phyloP scores from a whole-genome alignment of 2,888 invertebrate genomes.

The Enchytraeus crypticus region DNA sequence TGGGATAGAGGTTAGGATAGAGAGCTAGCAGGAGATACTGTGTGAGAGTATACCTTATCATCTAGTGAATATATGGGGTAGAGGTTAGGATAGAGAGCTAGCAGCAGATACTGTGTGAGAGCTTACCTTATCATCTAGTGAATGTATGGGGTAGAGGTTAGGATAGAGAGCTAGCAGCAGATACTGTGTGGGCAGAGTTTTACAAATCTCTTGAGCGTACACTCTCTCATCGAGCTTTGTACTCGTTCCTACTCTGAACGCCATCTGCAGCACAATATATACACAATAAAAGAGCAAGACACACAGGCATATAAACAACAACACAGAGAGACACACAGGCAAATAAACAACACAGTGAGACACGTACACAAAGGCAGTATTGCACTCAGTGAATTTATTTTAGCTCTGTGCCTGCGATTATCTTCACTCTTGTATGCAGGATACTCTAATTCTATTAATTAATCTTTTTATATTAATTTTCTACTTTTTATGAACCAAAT shows the following conservation, averaged over 20 bases:
- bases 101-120: no score
- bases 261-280: conserved; percentile 55
- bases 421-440: no score
- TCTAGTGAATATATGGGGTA: no score
- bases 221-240: conserved; percentile 87
- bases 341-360: neutral
- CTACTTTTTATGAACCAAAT: no score
- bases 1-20: no score
- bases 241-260: conserved; percentile 78
- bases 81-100: conserved; percentile 80
- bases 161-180: conserved; percentile 82
- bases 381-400: neutral
- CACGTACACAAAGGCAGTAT: neutral
- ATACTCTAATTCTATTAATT: no score
- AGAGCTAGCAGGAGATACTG: no score
- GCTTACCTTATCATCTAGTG: conserved; percentile 57
- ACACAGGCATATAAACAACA: neutral
- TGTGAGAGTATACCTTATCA: no score
- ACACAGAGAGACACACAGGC: neutral
- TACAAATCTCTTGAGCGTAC: conserved; percentile 85
- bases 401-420: no score
- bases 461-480: no score
- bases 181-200: conserved; percentile 70
- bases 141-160: conserved; percentile 77
- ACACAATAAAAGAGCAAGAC: no score